These are phyloP conservation scores for Patiria pectinifera DNA, from an alignment of 53 echinoderm and acorn worm genomes.

Conservation along the genomic window DNA sequence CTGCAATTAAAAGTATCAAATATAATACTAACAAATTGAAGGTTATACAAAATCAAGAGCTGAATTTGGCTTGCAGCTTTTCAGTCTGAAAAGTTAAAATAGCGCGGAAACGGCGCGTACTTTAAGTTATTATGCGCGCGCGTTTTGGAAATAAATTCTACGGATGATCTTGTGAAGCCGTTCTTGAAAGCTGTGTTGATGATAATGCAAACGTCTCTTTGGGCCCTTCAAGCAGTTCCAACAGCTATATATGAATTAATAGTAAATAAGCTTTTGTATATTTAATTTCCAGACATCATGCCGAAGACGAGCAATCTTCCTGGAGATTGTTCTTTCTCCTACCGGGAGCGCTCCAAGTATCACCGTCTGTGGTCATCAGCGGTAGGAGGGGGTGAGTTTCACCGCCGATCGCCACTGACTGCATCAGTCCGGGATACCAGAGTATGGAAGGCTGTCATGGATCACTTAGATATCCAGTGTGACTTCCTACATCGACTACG, in stretches of 20 bases:
- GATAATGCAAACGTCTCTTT: no score
- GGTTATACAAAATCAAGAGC: no score
- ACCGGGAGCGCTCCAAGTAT: slow-evolving; percentile 6
- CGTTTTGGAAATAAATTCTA: neutral
- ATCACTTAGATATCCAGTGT: slow-evolving; percentile 41
- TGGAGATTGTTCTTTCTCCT: neutral
- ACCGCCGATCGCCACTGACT: slow-evolving; percentile 22
- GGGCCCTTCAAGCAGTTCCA: no score
- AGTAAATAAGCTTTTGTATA: neutral
- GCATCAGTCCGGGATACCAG: slow-evolving; percentile 20
- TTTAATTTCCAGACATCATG: slow-evolving; percentile 4
- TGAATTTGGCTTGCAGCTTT: no score
- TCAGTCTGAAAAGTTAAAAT: neutral
- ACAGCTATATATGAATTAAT: neutral
- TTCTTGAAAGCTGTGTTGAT: neutral
- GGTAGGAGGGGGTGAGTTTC: neutral
- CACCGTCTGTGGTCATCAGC: neutral
- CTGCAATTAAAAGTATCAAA: no score
- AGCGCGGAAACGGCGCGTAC: neutral
- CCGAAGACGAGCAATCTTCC: neutral
- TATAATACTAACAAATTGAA: no score
- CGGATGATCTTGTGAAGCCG: neutral
- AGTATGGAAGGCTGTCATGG: slow-evolving; percentile 51
- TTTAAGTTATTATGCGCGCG: neutral
- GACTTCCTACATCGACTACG: slow-evolving; percentile 29